phyloP scores from a whole-genome alignment of 2,797 vertebrate genomes.

The Enteromius thamalakanensis region DNA sequence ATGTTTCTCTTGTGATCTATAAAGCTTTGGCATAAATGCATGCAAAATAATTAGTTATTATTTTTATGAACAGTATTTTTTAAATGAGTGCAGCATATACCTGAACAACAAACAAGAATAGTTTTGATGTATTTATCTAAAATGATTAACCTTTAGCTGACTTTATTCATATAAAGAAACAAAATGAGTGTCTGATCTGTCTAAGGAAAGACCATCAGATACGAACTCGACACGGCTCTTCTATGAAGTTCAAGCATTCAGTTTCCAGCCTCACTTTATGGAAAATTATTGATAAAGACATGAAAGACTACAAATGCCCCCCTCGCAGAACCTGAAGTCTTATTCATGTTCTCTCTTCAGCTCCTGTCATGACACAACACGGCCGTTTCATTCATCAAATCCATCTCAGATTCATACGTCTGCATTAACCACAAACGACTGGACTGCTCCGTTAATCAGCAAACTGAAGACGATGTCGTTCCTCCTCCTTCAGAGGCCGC shows the following conservation, averaged over 20 bases:
- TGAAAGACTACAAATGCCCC: neutral
- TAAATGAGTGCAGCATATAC: neutral
- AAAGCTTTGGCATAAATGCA: neutral
- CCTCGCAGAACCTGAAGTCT: neutral
- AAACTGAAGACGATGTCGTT: neutral
- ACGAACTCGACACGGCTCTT: neutral
- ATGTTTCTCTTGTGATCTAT: neutral
- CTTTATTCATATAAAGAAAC: neutral
- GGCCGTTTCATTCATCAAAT: neutral
- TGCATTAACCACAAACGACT: neutral
- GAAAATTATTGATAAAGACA: slow-evolving; percentile 1
- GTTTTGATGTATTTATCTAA: neutral
- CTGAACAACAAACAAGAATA: neutral
- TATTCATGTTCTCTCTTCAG: neutral
- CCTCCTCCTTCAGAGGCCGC: neutral
- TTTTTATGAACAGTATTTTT: neutral
- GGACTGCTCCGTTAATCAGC: neutral
- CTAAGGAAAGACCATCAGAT: neutral
- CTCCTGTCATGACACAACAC: neutral
- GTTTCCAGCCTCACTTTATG: slow-evolving; percentile 5
- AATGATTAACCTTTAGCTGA: neutral
- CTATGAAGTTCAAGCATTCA: neutral
- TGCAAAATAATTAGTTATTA: no score
- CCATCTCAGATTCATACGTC: neutral
- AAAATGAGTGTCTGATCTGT: neutral